phyloP scores from a whole-genome alignment of 1,140 invertebrate species.

The Watersipora subatra region DNA sequence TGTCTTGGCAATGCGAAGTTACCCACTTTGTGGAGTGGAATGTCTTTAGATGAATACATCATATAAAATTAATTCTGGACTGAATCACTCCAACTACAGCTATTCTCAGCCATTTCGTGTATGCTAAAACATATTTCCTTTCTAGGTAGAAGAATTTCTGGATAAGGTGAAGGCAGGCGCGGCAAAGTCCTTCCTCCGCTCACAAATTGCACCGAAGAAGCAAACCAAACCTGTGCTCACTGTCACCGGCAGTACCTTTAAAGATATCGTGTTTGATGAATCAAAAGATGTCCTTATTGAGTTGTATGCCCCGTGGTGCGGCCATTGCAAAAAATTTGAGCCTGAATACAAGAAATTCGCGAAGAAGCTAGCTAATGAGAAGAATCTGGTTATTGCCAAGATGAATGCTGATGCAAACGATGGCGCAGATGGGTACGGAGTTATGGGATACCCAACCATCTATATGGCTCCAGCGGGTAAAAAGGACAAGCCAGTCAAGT shows the following conservation, averaged over 20 bases:
- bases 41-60: no score
- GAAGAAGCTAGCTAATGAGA: conserved; percentile 70
- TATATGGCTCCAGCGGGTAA: conserved; percentile 80
- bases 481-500: conserved; percentile 67
- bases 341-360: conserved; percentile 88
- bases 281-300: conserved; percentile 85
- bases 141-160: background rate
- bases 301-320: conserved; percentile 97
- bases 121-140: conserved; percentile 7
- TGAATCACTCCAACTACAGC: background rate
- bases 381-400: conserved; percentile 78
- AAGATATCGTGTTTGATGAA: conserved; percentile 77
- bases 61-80: no score
- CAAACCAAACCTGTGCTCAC: conserved; percentile 71
- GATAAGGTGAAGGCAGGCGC: conserved; percentile 40
- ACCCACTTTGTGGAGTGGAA: no score
- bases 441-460: conserved; percentile 86
- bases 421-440: conserved; percentile 72
- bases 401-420: conserved; percentile 98
- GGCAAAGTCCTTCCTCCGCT: conserved; percentile 81
- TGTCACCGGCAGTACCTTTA: conserved; percentile 90
- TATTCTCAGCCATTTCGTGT: background rate
- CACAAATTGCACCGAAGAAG: conserved; percentile 75
- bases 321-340: conserved; percentile 88
- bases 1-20: no score